Conservation (phyloP, 2,888 invertebrate species). For the Synergus gifuensis region DNA sequence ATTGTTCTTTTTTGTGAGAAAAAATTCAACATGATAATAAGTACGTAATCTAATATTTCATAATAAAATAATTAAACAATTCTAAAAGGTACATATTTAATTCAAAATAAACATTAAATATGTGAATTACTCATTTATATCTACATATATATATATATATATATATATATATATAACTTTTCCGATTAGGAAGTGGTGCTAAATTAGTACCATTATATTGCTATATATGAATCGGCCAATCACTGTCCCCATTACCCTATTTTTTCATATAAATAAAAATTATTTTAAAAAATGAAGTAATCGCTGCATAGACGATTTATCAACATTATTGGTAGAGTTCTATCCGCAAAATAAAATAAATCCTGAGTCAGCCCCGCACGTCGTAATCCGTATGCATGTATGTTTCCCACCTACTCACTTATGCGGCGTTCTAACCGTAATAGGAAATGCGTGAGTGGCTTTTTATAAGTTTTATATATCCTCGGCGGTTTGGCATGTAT, state of each 20-base stretch:
- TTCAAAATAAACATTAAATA: neutral
- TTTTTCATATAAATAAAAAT: neutral
- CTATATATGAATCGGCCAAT: too few relatives aligned
- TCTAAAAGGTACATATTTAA: neutral
- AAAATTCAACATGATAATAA: neutral
- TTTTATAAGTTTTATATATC: constrained; percentile 44
- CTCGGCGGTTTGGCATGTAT: constrained; percentile 45
- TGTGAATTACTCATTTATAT: too few relatives aligned
- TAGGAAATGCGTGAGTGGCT: constrained; percentile 68
- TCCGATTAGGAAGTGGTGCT: too few relatives aligned
- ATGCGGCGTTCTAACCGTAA: constrained; percentile 64
- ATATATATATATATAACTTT: too few relatives aligned
- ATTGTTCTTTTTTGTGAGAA: neutral
- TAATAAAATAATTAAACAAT: neutral
- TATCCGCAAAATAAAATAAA: constrained; percentile 55
- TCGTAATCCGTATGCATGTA: constrained; percentile 46
- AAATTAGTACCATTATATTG: too few relatives aligned
- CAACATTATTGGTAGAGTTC: constrained; percentile 44
- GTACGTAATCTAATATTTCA: neutral
- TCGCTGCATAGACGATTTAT: constrained; percentile 1
- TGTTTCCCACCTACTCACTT: constrained; percentile 59
- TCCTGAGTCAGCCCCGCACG: constrained; percentile 46
- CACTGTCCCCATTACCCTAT: too few relatives aligned
- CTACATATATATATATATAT: too few relatives aligned
- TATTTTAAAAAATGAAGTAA: neutral